phyloP scores from a whole-genome alignment of 2,888 invertebrate species.

The Amiota minor region DNA sequence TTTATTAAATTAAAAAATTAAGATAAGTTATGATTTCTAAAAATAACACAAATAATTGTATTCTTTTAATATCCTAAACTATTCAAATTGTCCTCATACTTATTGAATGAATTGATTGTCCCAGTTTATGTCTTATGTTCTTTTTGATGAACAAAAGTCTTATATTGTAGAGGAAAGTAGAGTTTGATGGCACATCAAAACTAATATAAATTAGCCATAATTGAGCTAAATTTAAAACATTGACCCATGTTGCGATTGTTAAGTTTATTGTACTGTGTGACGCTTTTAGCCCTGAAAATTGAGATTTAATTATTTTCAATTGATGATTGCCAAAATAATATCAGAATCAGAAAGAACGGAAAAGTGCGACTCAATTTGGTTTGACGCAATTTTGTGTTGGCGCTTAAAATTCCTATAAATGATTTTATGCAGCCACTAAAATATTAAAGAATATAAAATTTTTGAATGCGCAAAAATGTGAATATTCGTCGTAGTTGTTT shows the following conservation, averaged over 20 bases:
- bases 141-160: too few relatives aligned
- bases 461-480: slow-evolving; percentile 19
- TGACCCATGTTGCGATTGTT: slow-evolving; percentile 20
- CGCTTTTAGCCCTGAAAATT: not conserved
- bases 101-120: too few relatives aligned
- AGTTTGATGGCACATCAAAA: too few relatives aligned
- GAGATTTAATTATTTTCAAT: slow-evolving; percentile 47
- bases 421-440: not conserved
- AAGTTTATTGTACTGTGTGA: slow-evolving; percentile 32
- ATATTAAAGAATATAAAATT: slow-evolving; percentile 7
- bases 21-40: too few relatives aligned
- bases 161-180: too few relatives aligned
- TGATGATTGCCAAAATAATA: slow-evolving; percentile 60
- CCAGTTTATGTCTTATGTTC: too few relatives aligned
- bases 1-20: too few relatives aligned
- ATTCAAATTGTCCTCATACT: too few relatives aligned
- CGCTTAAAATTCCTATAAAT: not conserved
- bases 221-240: slow-evolving; percentile 34
- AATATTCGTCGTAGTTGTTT: not conserved
- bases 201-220: slow-evolving; percentile 9
- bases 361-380: slow-evolving; percentile 33
- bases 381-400: slow-evolving; percentile 28
- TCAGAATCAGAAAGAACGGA: slow-evolving; percentile 54
- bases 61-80: too few relatives aligned
- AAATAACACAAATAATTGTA: too few relatives aligned